Conservation (phyloP, 2,113 vertebrate species). For the Amblyornis subalaris region DNA sequence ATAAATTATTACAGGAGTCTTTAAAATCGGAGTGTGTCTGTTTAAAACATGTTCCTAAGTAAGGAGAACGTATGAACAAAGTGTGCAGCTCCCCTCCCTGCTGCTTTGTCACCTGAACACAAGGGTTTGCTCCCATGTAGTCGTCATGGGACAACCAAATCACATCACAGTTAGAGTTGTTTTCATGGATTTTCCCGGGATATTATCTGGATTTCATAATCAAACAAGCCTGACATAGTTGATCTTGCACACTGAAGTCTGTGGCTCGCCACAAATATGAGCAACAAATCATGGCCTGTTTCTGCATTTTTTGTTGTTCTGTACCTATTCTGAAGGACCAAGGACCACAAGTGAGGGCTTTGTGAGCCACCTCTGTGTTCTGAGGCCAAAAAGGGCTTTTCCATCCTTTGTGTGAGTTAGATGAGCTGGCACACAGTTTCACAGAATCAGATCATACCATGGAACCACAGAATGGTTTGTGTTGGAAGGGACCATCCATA, state of each 20-base stretch:
- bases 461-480: not conserved
- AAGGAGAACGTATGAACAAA: not conserved
- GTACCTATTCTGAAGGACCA: fast-evolving
- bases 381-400: not conserved
- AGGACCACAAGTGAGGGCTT: not conserved
- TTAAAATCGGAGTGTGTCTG: not conserved
- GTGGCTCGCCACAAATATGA: not conserved
- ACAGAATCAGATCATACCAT: fast-evolving
- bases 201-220: not conserved
- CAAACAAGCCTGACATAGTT: not conserved
- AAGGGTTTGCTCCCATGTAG: fast-evolving
- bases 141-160: not conserved
- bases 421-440: not conserved
- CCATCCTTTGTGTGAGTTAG: not conserved
- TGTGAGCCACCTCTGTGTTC: not conserved
- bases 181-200: not conserved
- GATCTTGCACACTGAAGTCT: not conserved
- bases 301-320: not conserved
- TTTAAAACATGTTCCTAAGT: not conserved
- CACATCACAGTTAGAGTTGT: fast-evolving
- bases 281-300: not conserved
- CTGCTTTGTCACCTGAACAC: too few relatives aligned
- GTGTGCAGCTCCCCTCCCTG: not conserved
- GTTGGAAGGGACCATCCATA: not conserved
- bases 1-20: not conserved